Evolutionary conservation across 2,113 vertebrate species (phyloP).

Genomic region (Crotalus viridis): DNA sequence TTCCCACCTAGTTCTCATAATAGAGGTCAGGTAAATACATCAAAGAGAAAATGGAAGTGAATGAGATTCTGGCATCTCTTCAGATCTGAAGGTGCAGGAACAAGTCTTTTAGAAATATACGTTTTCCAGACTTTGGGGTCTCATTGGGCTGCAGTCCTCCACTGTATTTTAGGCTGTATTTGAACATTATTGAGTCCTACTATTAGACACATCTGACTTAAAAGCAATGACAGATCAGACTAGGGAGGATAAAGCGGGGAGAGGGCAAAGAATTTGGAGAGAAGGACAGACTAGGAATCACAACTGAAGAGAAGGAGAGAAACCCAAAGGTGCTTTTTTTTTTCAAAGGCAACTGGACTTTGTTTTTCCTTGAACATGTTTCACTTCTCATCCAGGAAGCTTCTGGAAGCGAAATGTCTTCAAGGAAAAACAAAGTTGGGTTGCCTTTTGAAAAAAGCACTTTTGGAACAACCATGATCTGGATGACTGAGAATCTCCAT

Average conservation of each 20-base stretch:
- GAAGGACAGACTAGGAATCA: background rate
- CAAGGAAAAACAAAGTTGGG: background rate
- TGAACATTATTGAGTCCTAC: background rate
- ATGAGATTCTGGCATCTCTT: background rate
- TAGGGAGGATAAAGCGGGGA: background rate
- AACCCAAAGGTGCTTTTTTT: background rate
- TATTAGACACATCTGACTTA: background rate
- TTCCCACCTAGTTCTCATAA: background rate
- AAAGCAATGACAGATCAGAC: too few relatives aligned
- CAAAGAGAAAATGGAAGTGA: background rate
- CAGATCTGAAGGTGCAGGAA: background rate
- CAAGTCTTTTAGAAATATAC: background rate
- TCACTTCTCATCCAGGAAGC: background rate
- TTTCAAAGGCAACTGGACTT: background rate
- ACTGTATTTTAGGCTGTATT: background rate
- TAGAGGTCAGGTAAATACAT: background rate
- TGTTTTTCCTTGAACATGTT: background rate
- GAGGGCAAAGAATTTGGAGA: background rate
- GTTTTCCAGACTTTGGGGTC: background rate
- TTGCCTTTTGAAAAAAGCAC: background rate
- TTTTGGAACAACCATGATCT: background rate
- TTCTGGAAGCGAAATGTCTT: background rate
- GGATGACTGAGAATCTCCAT: background rate
- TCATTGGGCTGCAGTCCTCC: background rate
- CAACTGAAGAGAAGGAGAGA: background rate